phyloP scores from a whole-genome alignment of 2,888 invertebrate species.

The Mimumesa dahlbomi region DNA sequence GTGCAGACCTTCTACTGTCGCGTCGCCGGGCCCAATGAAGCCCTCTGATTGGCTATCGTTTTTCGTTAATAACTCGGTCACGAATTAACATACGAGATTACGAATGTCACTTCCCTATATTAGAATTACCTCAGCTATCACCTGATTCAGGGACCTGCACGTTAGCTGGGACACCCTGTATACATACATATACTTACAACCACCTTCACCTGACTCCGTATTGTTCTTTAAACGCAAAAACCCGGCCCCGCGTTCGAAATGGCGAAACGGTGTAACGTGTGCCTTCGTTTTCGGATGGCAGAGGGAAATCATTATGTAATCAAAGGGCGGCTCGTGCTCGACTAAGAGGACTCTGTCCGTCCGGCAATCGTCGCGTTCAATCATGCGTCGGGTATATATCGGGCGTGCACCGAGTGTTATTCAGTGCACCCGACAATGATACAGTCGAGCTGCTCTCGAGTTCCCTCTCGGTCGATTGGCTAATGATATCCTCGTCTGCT shows the following conservation, averaged over 20 bases:
- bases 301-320: constrained; percentile 44
- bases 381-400: constrained; percentile 48
- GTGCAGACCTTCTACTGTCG: no score
- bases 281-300: constrained; percentile 26
- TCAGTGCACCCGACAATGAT: constrained; percentile 54
- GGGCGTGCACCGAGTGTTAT: constrained; percentile 39
- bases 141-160: no score
- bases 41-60: no score
- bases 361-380: constrained; percentile 57
- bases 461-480: constrained; percentile 52
- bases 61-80: no score
- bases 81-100: no score
- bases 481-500: constrained; percentile 60
- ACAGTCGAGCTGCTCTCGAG: constrained; percentile 36
- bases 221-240: constrained; percentile 12
- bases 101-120: no score
- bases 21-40: no score
- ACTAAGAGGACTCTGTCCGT: constrained; percentile 21
- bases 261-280: constrained; percentile 31
- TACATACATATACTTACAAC: no score
- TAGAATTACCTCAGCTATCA: no score
- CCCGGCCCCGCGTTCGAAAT: constrained; percentile 29
- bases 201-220: background rate
- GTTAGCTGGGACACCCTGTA: no score
- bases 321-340: constrained; percentile 41